A percentile compares a stretch with the other conserved stretches of the same genome.
These are phyloP conservation scores for Rhinoderma darwinii DNA, from an alignment of 2,113 vertebrate genomes.

Conservation along the genomic window DNA sequence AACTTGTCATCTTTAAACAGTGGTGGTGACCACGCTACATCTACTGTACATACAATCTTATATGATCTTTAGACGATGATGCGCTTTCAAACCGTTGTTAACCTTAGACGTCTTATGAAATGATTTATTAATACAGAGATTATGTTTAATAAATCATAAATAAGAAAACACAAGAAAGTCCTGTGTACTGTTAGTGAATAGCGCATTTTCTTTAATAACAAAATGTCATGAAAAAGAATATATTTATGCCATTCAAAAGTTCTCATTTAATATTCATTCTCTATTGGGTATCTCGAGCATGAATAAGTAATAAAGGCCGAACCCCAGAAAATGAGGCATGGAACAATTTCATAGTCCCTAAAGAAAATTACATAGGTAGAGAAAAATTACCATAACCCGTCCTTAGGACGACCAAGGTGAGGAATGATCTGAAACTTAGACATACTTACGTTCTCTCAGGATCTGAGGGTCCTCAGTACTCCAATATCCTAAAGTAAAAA, in stretches of 20 bases:
- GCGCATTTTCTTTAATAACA: background rate
- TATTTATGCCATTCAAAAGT: background rate
- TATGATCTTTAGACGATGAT: background rate
- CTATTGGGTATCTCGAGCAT: background rate
- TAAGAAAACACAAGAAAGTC: background rate
- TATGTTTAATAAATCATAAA: background rate
- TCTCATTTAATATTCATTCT: background rate
- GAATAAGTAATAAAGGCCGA: conserved; percentile 15
- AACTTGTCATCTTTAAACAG: no score
- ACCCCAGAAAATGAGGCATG: background rate
- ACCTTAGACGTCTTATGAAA: background rate
- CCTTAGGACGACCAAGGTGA: background rate
- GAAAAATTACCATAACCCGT: background rate
- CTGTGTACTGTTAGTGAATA: background rate
- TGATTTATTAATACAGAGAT: background rate
- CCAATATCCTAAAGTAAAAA: no score
- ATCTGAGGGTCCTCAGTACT: no score
- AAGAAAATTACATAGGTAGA: background rate
- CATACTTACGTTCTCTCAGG: background rate
- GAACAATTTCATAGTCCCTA: background rate
- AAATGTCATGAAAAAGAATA: background rate
- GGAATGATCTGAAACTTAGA: background rate
- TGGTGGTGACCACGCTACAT: no score
- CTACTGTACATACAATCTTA: no score
- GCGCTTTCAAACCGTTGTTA: background rate